These are phyloP conservation scores for Samia ricini DNA, from an alignment of 1,140 invertebrate species.

Conservation along the genomic window DNA sequence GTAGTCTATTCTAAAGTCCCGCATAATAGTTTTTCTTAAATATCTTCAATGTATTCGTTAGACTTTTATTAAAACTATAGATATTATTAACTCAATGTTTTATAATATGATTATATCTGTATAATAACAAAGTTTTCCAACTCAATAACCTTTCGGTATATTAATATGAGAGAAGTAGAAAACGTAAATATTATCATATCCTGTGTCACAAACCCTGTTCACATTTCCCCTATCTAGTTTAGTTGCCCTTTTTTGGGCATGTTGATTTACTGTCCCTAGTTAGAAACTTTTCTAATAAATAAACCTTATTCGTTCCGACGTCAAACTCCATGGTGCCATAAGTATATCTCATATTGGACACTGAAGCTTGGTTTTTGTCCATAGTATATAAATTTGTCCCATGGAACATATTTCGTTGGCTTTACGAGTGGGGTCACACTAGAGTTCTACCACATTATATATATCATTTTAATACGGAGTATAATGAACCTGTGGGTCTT, in stretches of 20 bases:
- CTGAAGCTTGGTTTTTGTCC: slow-evolving; percentile 50
- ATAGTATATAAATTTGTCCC: slow-evolving; percentile 60
- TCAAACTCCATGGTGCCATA: slow-evolving; percentile 49
- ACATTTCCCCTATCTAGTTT: slow-evolving; percentile 34
- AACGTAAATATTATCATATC: slow-evolving; percentile 24
- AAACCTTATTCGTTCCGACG: slow-evolving; percentile 58
- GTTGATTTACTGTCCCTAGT: slow-evolving; percentile 56
- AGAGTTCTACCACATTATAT: slow-evolving; percentile 8
- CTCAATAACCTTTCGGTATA: slow-evolving; percentile 23
- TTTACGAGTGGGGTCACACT: slow-evolving; percentile 61
- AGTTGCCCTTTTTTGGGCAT: slow-evolving; percentile 49
- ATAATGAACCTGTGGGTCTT: background rate
- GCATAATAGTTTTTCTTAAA: no score
- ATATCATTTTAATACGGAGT: slow-evolving; percentile 7
- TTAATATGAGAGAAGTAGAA: slow-evolving; percentile 17
- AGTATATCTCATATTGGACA: slow-evolving; percentile 45
- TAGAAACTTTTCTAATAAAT: slow-evolving; percentile 67
- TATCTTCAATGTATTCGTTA: no score
- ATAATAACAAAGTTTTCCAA: no score
- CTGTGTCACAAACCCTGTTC: slow-evolving; percentile 11
- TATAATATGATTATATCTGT: no score
- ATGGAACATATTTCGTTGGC: slow-evolving; percentile 48
- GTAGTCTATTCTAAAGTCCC: no score
- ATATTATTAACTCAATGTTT: no score
- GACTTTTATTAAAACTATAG: no score